Conservation (phyloP, 2,113 vertebrate species). For the Myanophis thanlyinensis region DNA sequence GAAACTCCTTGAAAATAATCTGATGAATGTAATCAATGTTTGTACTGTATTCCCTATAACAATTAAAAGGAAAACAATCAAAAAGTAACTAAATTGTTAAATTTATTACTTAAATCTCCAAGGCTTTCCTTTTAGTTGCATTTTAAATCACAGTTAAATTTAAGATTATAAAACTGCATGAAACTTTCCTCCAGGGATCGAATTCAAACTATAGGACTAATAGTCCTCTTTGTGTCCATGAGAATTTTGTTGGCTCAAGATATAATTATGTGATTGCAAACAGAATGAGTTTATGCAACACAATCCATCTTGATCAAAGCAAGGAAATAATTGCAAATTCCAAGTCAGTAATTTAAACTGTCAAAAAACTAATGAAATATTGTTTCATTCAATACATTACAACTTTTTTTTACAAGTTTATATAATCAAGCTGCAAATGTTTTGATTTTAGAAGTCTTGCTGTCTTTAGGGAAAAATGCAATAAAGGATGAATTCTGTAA, state of each 20-base stretch:
- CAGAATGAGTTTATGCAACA: neutral
- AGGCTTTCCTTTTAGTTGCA: conserved; percentile 30
- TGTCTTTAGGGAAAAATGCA: neutral
- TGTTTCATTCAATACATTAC: neutral
- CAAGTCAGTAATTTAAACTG: conserved; percentile 11
- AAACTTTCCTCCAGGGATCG: conserved; percentile 27
- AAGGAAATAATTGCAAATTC: conserved; percentile 13
- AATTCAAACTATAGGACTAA: neutral
- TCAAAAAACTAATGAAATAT: conserved; percentile 20
- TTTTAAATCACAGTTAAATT: conserved; percentile 24
- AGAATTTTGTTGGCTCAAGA: neutral
- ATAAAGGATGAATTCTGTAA: fast-evolving
- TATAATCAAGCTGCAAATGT: neutral
- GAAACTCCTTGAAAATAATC: neutral
- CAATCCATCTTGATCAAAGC: conserved; percentile 35
- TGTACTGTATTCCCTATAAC: neutral
- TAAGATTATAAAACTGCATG: conserved; percentile 8
- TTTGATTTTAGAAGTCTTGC: neutral
- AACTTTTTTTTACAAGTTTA: neutral
- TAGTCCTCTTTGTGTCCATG: neutral
- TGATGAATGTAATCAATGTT: neutral
- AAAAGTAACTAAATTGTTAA: conserved; percentile 38
- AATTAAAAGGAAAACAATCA: neutral
- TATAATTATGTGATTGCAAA: neutral
- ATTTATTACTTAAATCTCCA: conserved; percentile 46